Evolutionary conservation across 1,140 invertebrate genomes (phyloP), one percentile per base, ranked within the genome.

Genomic region (Caenorhabditis latens): DNA sequence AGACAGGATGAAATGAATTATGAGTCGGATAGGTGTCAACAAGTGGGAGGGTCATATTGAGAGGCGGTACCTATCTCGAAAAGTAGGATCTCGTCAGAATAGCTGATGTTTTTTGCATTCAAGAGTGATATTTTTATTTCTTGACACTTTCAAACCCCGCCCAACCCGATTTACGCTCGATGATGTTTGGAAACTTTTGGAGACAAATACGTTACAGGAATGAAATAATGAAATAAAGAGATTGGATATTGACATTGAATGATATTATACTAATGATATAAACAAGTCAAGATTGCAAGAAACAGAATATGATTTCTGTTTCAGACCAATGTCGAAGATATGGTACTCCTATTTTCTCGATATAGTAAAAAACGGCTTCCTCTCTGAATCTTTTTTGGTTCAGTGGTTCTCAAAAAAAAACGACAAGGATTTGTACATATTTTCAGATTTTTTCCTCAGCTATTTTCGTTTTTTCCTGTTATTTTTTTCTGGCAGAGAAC

Each of bases 21-120:
- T 79, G 71, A 79, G 8, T 9, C 46, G 71, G 24, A 24, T n/a
- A 79, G 71, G 46, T 79, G 46, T 79, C 43, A 79, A 79, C 46
- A 79, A 79, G 71, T 79, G 71, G 71, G 46, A 50, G 46, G 43
- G 46, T 50, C 40, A 79, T 9, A 46, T 71, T 7, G 40, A 46
- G 40, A 79, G 71, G 71, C 71, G 71, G 71, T 24, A n/a, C 71
- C 71, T 79, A 79, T 50, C 40, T 21, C 16, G 21, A 13, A 40
- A 42, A 32, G 32, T 14, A 2, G n/a, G 71, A n/a, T 53, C 32
- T 79, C 46, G 71, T 79, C 46, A 50, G 71, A 79, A 13, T 50
- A 53, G 42, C 65, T n/a, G 14, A 50, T 79, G 71, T 79, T 79
- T 71, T 79, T 79, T n/a, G 46, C 21, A 79, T 79, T 79, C 71